A percentile compares a stretch with the other conserved stretches of the same genome.
phyloP scores from a whole-genome alignment of 2,888 invertebrate genomes.

The Melanargia galathea region DNA sequence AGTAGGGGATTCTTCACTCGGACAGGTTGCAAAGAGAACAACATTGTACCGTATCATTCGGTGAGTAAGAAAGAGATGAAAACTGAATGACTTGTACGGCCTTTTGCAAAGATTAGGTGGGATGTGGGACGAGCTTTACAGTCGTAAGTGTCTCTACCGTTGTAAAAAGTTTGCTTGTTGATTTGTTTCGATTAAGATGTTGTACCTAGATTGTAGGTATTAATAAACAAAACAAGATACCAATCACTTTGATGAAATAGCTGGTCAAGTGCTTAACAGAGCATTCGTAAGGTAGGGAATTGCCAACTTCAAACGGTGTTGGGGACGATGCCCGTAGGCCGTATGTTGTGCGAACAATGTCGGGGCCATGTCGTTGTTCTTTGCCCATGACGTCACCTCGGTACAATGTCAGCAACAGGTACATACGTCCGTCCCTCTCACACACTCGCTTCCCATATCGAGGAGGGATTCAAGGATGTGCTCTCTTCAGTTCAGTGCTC shows the following conservation, averaged over 20 bases:
- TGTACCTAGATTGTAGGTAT: no score
- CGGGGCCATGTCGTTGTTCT: constrained; percentile 13
- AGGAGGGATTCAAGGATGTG: constrained; percentile 72
- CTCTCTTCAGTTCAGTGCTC: constrained; percentile 77
- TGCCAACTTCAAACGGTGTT: no score
- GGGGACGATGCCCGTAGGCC: no score
- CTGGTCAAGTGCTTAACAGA: no score
- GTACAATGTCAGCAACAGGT: constrained; percentile 64
- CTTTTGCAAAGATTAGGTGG: constrained; percentile 51
- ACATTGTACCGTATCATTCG: constrained; percentile 63
- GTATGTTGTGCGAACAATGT: no score
- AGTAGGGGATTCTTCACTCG: constrained; percentile 35
- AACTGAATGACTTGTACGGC: constrained; percentile 55
- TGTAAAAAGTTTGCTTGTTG: not conserved
- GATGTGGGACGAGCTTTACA: not conserved
- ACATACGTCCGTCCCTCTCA: constrained; percentile 55
- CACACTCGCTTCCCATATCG: constrained; percentile 62
- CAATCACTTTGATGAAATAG: no score
- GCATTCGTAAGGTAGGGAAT: no score
- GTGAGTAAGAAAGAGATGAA: constrained; percentile 67
- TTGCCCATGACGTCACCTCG: constrained; percentile 61
- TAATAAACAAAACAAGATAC: no score
- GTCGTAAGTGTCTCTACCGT: not conserved
- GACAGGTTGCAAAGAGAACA: constrained; percentile 50
- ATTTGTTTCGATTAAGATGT: not conserved